A percentile compares a stretch with the other conserved stretches of the same genome.
These are phyloP conservation scores for Zaprionus bogoriensis DNA, from an alignment of 2,888 invertebrate species.

Conservation along the genomic window DNA sequence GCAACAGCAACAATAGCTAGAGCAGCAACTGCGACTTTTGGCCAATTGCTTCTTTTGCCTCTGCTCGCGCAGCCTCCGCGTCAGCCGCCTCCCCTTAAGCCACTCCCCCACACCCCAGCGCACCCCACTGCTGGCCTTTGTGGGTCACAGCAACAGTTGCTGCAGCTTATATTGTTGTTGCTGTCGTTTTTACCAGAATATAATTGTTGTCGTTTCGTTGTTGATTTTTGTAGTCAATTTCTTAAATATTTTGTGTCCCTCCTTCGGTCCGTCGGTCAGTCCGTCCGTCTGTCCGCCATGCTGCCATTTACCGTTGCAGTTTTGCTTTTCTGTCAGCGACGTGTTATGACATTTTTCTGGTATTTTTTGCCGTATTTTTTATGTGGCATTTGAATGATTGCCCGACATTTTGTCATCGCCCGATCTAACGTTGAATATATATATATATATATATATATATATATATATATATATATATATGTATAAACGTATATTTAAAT, in stretches of 20 bases:
- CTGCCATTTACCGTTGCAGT: slow-evolving; percentile 59
- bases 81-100: slow-evolving; percentile 3
- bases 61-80: slow-evolving; percentile 34
- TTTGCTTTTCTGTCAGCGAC: slow-evolving; percentile 19
- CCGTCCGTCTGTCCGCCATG: slow-evolving; percentile 9
- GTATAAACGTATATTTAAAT: too few relatives aligned
- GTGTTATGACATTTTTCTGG: slow-evolving; percentile 65
- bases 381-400: slow-evolving; percentile 64
- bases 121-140: slow-evolving; percentile 7
- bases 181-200: slow-evolving; percentile 39
- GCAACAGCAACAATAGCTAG: background rate
- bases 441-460: too few relatives aligned
- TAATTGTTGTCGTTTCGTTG: slow-evolving; percentile 43
- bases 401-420: slow-evolving; percentile 54
- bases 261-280: background rate
- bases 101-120: background rate
- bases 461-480: too few relatives aligned
- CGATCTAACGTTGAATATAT: slow-evolving; percentile 11
- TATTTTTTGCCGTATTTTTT: slow-evolving; percentile 10
- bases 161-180: background rate
- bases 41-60: slow-evolving; percentile 54
- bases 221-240: slow-evolving; percentile 30
- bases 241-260: slow-evolving; percentile 12
- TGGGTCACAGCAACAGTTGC: slow-evolving; percentile 51
- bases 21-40: slow-evolving; percentile 39